Evolutionary conservation across 2,113 vertebrate species (phyloP).

Genomic region (Nerophis lumbriciformis): DNA sequence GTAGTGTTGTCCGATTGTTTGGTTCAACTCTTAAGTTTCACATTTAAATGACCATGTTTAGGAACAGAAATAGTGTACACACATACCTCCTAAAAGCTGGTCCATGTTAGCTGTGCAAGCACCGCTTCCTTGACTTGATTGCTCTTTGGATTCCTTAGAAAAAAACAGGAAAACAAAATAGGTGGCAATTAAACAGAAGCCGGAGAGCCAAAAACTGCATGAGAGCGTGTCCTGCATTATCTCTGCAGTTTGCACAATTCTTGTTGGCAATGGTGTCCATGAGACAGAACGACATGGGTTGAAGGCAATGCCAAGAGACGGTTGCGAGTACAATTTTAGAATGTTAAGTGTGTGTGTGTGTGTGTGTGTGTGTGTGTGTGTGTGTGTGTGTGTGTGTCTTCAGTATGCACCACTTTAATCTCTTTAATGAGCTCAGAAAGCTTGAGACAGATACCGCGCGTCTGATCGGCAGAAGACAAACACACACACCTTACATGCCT

Average conservation of each 20-base stretch:
- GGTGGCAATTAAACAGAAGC: background rate
- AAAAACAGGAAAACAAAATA: conserved; percentile 2
- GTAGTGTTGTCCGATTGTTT: background rate
- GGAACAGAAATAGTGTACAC: background rate
- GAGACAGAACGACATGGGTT: conserved; percentile 14
- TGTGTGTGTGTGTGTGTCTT: conserved; percentile 5
- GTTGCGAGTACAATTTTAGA: background rate
- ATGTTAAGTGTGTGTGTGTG: conserved; percentile 1
- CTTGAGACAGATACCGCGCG: conserved; percentile 42
- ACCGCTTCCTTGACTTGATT: conserved; percentile 58
- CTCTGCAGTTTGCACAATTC: background rate
- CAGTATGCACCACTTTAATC: conserved; percentile 52
- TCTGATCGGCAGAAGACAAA: conserved; percentile 49
- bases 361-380: background rate
- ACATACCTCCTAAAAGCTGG: conserved; percentile 52
- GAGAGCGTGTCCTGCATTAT: background rate
- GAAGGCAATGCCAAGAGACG: background rate
- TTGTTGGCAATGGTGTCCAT: background rate
- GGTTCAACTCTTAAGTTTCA: background rate
- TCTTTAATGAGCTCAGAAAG: conserved; percentile 62
- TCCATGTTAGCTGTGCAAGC: conserved; percentile 75
- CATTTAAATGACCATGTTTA: background rate
- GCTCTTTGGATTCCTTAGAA: conserved; percentile 71
- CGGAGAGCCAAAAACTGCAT: background rate
- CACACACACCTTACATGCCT: background rate